Evolutionary conservation across 1,140 invertebrate genomes (phyloP).

Genomic region (Drosophila saltans): DNA sequence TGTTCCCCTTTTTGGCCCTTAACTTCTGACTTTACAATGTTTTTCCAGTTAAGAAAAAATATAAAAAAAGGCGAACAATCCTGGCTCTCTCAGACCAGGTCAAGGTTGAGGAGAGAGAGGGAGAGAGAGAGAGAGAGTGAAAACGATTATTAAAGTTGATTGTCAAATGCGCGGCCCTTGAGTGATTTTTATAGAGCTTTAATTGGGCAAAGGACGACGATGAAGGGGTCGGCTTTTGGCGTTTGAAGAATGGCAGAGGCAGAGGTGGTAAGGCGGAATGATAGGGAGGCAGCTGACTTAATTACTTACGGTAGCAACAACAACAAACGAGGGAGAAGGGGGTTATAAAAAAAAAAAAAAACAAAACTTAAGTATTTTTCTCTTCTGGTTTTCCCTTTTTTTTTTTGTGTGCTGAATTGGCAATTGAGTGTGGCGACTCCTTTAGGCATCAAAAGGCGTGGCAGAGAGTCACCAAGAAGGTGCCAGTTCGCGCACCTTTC

Average conservation of each 20-base stretch:
- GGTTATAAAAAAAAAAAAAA: neutral
- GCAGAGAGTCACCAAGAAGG: constrained; percentile 37
- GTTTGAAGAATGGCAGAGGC: constrained; percentile 54
- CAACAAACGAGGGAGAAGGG: constrained; percentile 19
- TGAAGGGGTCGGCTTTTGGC: constrained; percentile 16
- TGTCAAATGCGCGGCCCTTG: constrained; percentile 73
- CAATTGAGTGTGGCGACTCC: neutral
- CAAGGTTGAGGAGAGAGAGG: constrained; percentile 60
- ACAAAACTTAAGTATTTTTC: neutral
- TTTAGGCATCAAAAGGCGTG: constrained; percentile 3
- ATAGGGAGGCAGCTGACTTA: constrained; percentile 66
- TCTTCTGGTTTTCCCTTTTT: neutral
- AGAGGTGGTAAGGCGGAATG: constrained; percentile 19
- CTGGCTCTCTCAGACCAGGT: constrained; percentile 53
- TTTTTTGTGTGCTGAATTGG: neutral
- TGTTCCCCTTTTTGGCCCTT: constrained; percentile 49
- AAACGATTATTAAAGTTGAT: constrained; percentile 74
- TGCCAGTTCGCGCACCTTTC: constrained; percentile 48
- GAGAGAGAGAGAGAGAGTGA: constrained; percentile 10
- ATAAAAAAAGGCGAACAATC: constrained; percentile 13
- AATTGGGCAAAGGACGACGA: constrained; percentile 55
- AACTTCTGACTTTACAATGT: constrained; percentile 47
- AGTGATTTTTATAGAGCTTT: constrained; percentile 78
- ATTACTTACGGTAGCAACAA: constrained; percentile 68
- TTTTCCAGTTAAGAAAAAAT: constrained; percentile 34